These are phyloP conservation scores for Argya squamiceps DNA, from an alignment of 2,797 vertebrate species.

Conservation along the genomic window DNA sequence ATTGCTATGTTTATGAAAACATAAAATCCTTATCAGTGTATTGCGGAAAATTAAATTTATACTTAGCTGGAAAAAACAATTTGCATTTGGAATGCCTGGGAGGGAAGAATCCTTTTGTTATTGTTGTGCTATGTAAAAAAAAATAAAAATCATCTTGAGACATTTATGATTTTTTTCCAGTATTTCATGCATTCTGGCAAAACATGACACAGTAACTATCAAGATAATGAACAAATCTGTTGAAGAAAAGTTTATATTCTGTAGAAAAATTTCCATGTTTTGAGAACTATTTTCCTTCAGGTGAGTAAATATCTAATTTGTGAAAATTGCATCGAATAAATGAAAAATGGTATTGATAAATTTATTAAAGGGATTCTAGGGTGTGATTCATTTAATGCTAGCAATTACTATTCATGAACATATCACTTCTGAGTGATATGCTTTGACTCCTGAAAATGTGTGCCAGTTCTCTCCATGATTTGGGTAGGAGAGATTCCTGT, in stretches of 20 bases:
- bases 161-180: background rate
- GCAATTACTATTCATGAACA: background rate
- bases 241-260: background rate
- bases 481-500: background rate
- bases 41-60: background rate
- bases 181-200: background rate
- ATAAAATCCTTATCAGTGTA: background rate
- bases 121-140: background rate
- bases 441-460: background rate
- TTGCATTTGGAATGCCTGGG: background rate
- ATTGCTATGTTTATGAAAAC: background rate
- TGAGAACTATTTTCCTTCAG: background rate
- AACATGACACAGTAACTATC: background rate
- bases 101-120: background rate
- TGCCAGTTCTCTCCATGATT: background rate
- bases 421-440: background rate
- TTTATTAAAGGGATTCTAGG: background rate
- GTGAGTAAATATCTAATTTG: background rate
- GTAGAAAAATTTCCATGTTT: background rate
- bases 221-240: background rate
- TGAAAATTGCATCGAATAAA: background rate
- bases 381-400: background rate
- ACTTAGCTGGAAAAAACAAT: background rate
- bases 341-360: background rate
- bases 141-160: background rate